Conservation (phyloP, 2,797 vertebrate genomes). For the Poeciliopsis turneri region DNA sequence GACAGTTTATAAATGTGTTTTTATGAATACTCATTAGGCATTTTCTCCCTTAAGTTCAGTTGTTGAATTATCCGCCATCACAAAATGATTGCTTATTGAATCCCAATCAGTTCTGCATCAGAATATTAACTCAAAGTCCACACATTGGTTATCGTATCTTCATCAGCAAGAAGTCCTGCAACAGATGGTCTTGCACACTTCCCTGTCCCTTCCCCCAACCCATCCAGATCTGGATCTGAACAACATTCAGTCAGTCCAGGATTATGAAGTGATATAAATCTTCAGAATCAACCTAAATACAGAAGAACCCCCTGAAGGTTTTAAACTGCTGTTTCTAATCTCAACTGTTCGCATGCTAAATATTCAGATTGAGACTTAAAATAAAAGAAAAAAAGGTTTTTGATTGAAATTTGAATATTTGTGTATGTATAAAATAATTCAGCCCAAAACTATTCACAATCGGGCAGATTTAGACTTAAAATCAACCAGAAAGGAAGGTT, state of each 20-base stretch:
- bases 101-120: background rate
- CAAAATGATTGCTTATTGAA: too few relatives aligned
- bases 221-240: slow-evolving; percentile 27
- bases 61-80: background rate
- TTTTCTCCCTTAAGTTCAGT: background rate
- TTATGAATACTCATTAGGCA: slow-evolving; percentile 7
- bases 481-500: background rate
- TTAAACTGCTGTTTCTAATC: background rate
- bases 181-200: slow-evolving; percentile 23
- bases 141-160: slow-evolving; percentile 11
- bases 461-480: background rate
- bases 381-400: too few relatives aligned
- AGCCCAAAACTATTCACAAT: background rate
- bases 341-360: background rate
- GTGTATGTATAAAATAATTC: background rate
- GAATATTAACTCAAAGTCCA: background rate
- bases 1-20: background rate
- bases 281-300: slow-evolving; percentile 22
- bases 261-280: slow-evolving; percentile 27
- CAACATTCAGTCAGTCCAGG: slow-evolving; percentile 26
- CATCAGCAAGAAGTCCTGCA: slow-evolving; percentile 29
- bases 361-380: too few relatives aligned
- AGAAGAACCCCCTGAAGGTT: background rate
- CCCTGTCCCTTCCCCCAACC: slow-evolving; percentile 19
- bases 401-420: background rate